Conservation (phyloP, 1,140 invertebrate genomes). For the Papilio polytes region DNA sequence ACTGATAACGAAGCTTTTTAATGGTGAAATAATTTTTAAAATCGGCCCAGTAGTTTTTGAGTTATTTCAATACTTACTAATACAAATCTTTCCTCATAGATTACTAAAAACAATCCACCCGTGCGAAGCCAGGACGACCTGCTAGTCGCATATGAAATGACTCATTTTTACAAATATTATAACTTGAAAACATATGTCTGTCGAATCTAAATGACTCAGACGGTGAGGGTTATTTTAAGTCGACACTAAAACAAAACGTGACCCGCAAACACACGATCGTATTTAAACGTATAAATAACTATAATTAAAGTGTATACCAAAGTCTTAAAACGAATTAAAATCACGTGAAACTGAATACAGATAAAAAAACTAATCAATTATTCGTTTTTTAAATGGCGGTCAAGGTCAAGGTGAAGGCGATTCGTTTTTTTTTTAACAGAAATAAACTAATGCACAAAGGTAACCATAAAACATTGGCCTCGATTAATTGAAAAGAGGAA, state of each 20-base stretch:
- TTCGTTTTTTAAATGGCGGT: conserved; percentile 18
- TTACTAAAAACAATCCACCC: no score
- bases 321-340: not conserved
- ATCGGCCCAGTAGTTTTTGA: no score
- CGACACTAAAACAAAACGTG: conserved; percentile 12
- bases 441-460: not conserved
- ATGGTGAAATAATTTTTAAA: no score
- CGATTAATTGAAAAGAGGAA: not conserved
- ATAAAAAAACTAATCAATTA: conserved; percentile 18
- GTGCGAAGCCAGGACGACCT: not conserved
- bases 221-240: conserved; percentile 13
- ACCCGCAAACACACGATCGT: conserved; percentile 17
- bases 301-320: not conserved
- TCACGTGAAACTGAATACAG: conserved; percentile 15
- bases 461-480: conserved; percentile 11
- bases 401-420: conserved; percentile 19
- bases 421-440: not conserved
- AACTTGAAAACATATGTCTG: not conserved
- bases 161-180: conserved; percentile 13
- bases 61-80: no score
- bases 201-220: conserved; percentile 5
- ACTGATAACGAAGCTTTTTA: no score
- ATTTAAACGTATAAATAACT: not conserved
- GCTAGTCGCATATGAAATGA: not conserved
- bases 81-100: no score